Evolutionary conservation across 1,140 invertebrate species (phyloP), one percentile per base, ranked within the genome.

Genomic region (Bombus breviceps): DNA sequence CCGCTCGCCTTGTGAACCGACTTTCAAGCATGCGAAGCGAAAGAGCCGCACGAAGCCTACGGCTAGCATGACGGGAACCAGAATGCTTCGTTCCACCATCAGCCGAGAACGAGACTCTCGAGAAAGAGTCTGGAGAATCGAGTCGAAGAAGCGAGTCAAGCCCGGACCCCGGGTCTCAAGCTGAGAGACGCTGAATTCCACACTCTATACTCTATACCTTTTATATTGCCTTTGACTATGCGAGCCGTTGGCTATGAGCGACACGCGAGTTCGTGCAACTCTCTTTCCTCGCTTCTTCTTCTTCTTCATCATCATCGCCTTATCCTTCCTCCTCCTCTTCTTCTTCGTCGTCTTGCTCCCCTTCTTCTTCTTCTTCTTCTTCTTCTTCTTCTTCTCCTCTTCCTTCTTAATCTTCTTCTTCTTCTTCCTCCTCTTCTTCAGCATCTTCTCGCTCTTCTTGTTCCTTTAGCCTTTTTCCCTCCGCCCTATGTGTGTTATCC

Each of bases 151-250:
- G 91, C 88, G 83, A 93, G 91, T 91, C 92, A 77, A 88, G 86
- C 86, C 62, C 62, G 68, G 81, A 87, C 80, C 83, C 81, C 87
- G 84, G 86, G 92, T 92, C 91, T 94, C 93, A 94, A 94, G 93
- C 93, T 93, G 93, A 93, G 93, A 94, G 92, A 93, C 92, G 89
- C 93, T 93, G 93, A 94, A 94, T 94, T 94, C 93, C 93, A 93
- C 91, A 91, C 91, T 92, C 92, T 93, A 93, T 92, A 93, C 91
- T 92, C 92, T 93, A 93, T 92, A 93, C 91, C 92, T 93, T 93
- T 93, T 92, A 93, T 93, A 93, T 93, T 93, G 89, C 92, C 91
- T 92, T 93, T 93, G 91, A 92, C 92, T 93, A 93, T 92, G 93
- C 90, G 91, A 86, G 87, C 83, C 91, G 92, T 92, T 92, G 91